Base-by-base conservation (phyloP, 2,888 invertebrate genomes). In the Tipula lateralis region DNA sequence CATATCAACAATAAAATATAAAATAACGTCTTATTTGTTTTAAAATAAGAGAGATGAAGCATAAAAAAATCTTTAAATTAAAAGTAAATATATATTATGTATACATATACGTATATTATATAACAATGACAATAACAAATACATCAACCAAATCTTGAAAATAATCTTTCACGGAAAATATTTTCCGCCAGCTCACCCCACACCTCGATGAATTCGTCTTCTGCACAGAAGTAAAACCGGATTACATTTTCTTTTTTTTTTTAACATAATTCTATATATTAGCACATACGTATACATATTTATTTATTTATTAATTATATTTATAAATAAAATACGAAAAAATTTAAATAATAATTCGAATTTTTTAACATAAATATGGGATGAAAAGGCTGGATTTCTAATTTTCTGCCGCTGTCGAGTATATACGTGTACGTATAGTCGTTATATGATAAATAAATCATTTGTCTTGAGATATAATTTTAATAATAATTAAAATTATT, bases 21-120 rank as follows among this genome's bases (percentile, higher is more conserved):
- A 66, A 66, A 66, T 66, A 66, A 66, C 66, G 24, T 66, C 66
- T 66, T 66, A 66, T 66, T 66, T 66, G 66, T 66, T 66, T 66
- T 66, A 66, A 24, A 66, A 66, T 66, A 66, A 66, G 66, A 24
- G 19, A 66, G 24, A 66, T 66, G 66, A 66, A 66, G 66, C 24
- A 66, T 24, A 24, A 66, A 19, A 24, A 50, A 24, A n/a, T 44
- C 44, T n/a, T 66, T 66, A 66, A 66, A 66, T 66, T 66, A 66
- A 66, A 66, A 66, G 66, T 66, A 66, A 66, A 66, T 66, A 66
- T 66, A 66, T 66, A 24, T 13, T 32, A 32, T 32, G 7, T 44
- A 44, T 44, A 44, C n/a, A 44, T 44, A 44, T 44, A 32, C 7
- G 7, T 32, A 32, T 36, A 36, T 36, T 44, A 44, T 44, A 44